Base-by-base conservation (phyloP, 2,888 invertebrate species). In the Keiferia lycopersicella region DNA sequence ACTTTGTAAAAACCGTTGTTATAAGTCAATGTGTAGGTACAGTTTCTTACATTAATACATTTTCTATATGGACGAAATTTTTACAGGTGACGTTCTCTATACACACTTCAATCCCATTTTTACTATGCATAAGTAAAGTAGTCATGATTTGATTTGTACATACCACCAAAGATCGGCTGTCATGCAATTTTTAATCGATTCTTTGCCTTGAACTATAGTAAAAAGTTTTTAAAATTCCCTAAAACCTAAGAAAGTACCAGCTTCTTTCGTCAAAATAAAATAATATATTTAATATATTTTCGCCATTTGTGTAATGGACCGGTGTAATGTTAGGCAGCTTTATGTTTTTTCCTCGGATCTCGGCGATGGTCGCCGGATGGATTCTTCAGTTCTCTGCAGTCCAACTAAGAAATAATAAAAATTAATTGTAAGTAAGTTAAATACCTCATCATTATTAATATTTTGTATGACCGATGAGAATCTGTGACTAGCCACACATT, bases 301-400 rank as follows among this genome's bases (percentile, higher is more conserved):
- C 10, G 26, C 30, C n/a, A 18, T 34, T 56, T 34, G 34, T 56
- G 30, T 56, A n/a, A 16, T 10, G 26, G 8, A 34, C 14, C 10
- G n/a, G n/a, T 56, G 30, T 34, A 39, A 39, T 82, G 90, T 87
- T 95, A 95, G 92, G 95, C 94, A 18, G 93, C 90, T 89, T 95
- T 95, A 77, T 95, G 94, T 74, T 95, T 95, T 76, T 94, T 95
- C 69, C 94, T 92, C 53, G 93, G 93, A 67, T 95, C 94, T 64
- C 94, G 86, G 80, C 83, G 82, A 61, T 80, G 82, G 39, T 92
- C 94, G 41, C 86, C 90, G 34, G 92, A 88, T 20, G 94, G 84
- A 65, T 95, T 92, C 77, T 95, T 95, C 62, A 96, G 79, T 81
- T 96, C 95, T 80, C 95, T 93, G 82, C 93, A 93, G 79, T 94